Base-by-base conservation (phyloP, 2,888 invertebrate genomes). In the Myopa testacea region DNA sequence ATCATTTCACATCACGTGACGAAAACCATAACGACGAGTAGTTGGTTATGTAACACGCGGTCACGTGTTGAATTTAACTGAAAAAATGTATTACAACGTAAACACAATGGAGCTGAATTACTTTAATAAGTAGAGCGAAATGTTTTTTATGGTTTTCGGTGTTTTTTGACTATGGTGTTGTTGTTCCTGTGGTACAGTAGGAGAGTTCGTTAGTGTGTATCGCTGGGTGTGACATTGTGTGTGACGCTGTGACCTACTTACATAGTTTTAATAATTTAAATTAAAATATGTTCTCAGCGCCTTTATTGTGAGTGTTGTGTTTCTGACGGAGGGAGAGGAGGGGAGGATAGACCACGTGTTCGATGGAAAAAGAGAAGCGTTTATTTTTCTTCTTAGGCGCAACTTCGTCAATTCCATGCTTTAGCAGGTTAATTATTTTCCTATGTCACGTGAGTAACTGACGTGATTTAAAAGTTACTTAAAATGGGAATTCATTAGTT, bases 1-100 rank as follows among this genome's bases (percentile, higher is more conserved):
- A 50, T 50, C 50, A 50, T 8, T 50, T 10, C 50, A 14, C 14
- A 50, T 82, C 80, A 84, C 84, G 82, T 83, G 77, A 72, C 37
- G 12, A 58, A 62, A 34, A 62, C 19, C 8, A 34, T 62, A 34
- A 62, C 34, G n/a, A n/a, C 4, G 62, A n/a, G 14, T 1, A 1
- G 16, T n/a, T 14, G 5, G 16, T n/a, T 14, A n/a, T 58, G 58
- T 58, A 2, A 50, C 50, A n/a, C 55, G 5, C 34, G 62, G 12
- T 62, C 62, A 62, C 62, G 62, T 62, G 62, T 62, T 62, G 26
- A 62, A 62, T n/a, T 62, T 4, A 4, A 26, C 34, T 62, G 12
- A 8, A 26, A 62, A 62, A 62, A 55, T 55, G 55, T 16, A 16
- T 55, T 55, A 8, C 10, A 55, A n/a, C 10, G 10, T n/a, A 55